Evolutionary conservation across 1,140 invertebrate species (phyloP).

Genomic region (Megalonaias nervosa): DNA sequence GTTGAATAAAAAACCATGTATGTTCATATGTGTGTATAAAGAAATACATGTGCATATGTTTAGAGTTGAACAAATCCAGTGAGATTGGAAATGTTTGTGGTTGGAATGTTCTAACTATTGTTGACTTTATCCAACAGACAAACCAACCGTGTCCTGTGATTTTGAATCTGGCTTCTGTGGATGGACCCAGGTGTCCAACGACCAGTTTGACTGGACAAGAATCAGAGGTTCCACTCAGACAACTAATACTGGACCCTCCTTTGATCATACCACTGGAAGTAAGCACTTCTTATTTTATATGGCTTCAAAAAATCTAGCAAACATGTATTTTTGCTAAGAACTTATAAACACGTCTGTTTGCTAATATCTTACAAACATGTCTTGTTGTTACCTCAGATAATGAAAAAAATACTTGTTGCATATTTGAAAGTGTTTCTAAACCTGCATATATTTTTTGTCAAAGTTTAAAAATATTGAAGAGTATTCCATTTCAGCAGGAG

Average conservation of each 20-base stretch:
- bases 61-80: background rate
- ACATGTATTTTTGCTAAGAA: too few relatives aligned
- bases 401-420: too few relatives aligned
- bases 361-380: too few relatives aligned
- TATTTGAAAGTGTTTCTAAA: too few relatives aligned
- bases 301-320: background rate
- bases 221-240: constrained; percentile 77
- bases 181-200: constrained; percentile 81
- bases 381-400: too few relatives aligned
- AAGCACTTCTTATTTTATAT: constrained; percentile 8
- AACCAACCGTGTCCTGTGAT: constrained; percentile 73
- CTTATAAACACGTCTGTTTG: too few relatives aligned
- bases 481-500: too few relatives aligned
- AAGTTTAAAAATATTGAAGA: too few relatives aligned
- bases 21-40: background rate
- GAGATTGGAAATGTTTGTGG: background rate
- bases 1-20: background rate
- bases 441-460: too few relatives aligned
- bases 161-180: constrained; percentile 82
- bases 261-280: constrained; percentile 54
- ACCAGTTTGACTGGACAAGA: constrained; percentile 83
- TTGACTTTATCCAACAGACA: background rate
- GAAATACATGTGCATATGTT: background rate
- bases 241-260: constrained; percentile 43
- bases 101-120: background rate